phyloP scores from a whole-genome alignment of 1,140 invertebrate genomes.

The Aphidius gifuensis region DNA sequence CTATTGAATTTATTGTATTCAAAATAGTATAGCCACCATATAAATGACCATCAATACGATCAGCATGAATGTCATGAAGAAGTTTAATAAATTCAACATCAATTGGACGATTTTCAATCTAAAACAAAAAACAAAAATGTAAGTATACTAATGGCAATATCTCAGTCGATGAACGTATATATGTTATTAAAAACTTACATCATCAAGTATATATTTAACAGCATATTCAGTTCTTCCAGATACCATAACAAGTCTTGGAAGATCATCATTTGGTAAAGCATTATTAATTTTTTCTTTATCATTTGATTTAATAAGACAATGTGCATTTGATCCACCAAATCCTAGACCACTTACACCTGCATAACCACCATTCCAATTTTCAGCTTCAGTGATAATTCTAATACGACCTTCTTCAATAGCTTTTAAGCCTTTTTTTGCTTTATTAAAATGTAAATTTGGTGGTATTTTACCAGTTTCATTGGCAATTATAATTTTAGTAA shows the following conservation, averaged over 20 bases:
- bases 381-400: conserved; percentile 63
- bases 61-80: conserved; percentile 52
- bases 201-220: conserved; percentile 6
- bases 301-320: conserved; percentile 64
- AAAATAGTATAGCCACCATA: conserved; percentile 60
- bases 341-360: conserved; percentile 61
- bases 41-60: conserved; percentile 60
- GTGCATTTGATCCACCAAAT: conserved; percentile 65
- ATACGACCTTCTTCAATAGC: conserved; percentile 65
- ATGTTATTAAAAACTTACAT: too few relatives aligned
- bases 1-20: conserved; percentile 49
- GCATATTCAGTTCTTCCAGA: conserved; percentile 67
- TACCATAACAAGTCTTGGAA: conserved; percentile 62
- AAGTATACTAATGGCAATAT: too few relatives aligned
- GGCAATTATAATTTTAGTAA: conserved; percentile 73
- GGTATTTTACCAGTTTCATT: conserved; percentile 69
- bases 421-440: conserved; percentile 66
- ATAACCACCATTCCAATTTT: conserved; percentile 61
- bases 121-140: too few relatives aligned
- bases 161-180: too few relatives aligned
- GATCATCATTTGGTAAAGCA: conserved; percentile 51
- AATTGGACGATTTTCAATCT: conserved; percentile 52
- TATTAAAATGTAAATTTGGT: conserved; percentile 70
- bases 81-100: conserved; percentile 60
- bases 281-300: conserved; percentile 55